Conservation (phyloP, 1,140 invertebrate genomes). For the Marisa cornuarietis region DNA sequence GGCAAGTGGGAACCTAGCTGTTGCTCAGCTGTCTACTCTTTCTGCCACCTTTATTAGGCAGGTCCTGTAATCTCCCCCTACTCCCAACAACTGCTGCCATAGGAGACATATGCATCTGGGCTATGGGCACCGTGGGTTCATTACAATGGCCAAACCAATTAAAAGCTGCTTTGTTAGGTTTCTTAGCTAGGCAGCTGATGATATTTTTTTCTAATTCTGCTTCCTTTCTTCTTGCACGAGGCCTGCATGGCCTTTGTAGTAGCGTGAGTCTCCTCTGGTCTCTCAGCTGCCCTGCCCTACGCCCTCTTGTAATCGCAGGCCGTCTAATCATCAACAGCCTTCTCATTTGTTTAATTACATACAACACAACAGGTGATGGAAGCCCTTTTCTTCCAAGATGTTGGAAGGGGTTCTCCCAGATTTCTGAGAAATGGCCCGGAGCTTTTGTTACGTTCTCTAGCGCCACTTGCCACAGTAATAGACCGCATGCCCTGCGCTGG, state of each 20-base stretch:
- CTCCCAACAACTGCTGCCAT: constrained; percentile 37
- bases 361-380: constrained; percentile 37
- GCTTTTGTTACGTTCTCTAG: constrained; percentile 18
- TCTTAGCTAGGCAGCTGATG: constrained; percentile 47
- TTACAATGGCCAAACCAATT: constrained; percentile 48
- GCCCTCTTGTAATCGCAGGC: constrained; percentile 19
- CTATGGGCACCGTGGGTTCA: constrained; percentile 34
- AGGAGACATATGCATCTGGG: constrained; percentile 41
- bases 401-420: background rate
- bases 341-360: constrained; percentile 34
- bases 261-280: constrained; percentile 8
- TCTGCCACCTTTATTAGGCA: constrained; percentile 42
- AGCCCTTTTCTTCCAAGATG: constrained; percentile 10
- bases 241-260: constrained; percentile 29
- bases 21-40: constrained; percentile 50
- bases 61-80: constrained; percentile 24
- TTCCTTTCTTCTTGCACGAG: constrained; percentile 33
- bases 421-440: constrained; percentile 3
- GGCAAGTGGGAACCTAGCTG: constrained; percentile 38
- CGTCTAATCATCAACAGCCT: constrained; percentile 15
- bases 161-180: constrained; percentile 49
- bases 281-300: constrained; percentile 31
- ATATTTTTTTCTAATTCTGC: constrained; percentile 38
- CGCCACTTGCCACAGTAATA: constrained; percentile 12
- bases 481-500: constrained; percentile 18